Percentiles rank a stretch among this genome's conserved stretches.
Evolutionary conservation across 2,888 invertebrate genomes (phyloP).

Genomic region (Xylocampa areola): DNA sequence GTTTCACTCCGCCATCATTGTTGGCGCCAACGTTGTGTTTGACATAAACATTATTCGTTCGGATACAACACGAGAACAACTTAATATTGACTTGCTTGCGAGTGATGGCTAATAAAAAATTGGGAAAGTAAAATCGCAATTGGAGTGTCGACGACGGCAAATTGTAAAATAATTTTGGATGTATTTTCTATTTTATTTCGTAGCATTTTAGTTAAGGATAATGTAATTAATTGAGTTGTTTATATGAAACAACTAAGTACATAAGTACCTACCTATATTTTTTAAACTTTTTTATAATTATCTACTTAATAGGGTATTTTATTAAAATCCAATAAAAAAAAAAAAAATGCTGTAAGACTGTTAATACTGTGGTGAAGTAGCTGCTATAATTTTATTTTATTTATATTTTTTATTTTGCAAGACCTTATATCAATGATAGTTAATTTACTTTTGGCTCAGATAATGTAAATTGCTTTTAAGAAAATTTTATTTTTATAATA

Average conservation of each 20-base stretch:
- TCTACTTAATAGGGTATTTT: too few relatives aligned
- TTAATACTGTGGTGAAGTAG: too few relatives aligned
- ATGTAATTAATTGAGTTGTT: background rate
- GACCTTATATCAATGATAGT: too few relatives aligned
- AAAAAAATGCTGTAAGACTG: too few relatives aligned
- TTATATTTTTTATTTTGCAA: too few relatives aligned
- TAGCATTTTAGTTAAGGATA: background rate
- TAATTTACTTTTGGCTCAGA: too few relatives aligned
- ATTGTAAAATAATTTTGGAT: constrained; percentile 27
- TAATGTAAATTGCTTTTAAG: too few relatives aligned
- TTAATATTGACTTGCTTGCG: constrained; percentile 68
- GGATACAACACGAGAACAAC: constrained; percentile 66
- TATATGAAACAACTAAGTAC: background rate
- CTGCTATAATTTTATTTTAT: too few relatives aligned
- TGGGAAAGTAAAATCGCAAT: constrained; percentile 47
- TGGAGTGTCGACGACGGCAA: constrained; percentile 34
- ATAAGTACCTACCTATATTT: too few relatives aligned
- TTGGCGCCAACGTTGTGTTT: constrained; percentile 77
- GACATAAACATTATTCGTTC: constrained; percentile 83
- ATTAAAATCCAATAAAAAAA: too few relatives aligned
- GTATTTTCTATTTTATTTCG: constrained; percentile 3
- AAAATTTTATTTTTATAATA: too few relatives aligned
- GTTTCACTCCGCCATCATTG: constrained; percentile 78
- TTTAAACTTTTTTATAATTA: too few relatives aligned
- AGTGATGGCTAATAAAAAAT: constrained; percentile 59